These are phyloP conservation scores for Meiosimyza decipiens DNA, from an alignment of 2,888 invertebrate genomes.

Conservation along the genomic window DNA sequence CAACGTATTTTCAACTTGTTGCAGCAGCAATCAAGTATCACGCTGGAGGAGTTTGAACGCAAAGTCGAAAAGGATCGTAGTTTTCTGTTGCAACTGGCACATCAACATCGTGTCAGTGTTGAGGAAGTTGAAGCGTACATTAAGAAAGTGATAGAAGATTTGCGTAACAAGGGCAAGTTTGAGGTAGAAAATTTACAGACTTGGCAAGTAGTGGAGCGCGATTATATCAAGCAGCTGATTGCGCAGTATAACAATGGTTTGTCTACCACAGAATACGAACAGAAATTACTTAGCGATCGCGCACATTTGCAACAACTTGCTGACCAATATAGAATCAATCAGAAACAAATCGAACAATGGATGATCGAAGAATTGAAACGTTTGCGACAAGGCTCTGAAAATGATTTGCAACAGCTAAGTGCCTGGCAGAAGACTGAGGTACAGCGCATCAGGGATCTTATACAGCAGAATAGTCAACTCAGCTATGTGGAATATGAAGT, in stretches of 20 bases:
- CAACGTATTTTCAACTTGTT: conserved; percentile 57
- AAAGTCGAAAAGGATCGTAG: conserved; percentile 59
- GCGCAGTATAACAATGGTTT: conserved; percentile 55
- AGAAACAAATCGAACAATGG: conserved; percentile 62
- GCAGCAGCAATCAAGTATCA: conserved; percentile 59
- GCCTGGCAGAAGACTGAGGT: conserved; percentile 59
- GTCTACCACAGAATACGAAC: conserved; percentile 58
- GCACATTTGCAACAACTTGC: conserved; percentile 60
- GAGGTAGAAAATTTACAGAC: conserved; percentile 59
- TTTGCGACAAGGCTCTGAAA: conserved; percentile 52
- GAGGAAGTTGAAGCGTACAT: conserved; percentile 60
- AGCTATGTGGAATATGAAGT: conserved; percentile 59
- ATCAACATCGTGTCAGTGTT: conserved; percentile 59
- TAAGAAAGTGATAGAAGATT: conserved; percentile 58
- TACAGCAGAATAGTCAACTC: conserved; percentile 58
- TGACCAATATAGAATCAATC: conserved; percentile 57
- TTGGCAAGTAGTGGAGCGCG: conserved; percentile 62
- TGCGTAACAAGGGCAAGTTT: conserved; percentile 59
- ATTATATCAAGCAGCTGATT: conserved; percentile 59
- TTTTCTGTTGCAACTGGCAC: conserved; percentile 56
- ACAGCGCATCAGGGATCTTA: conserved; percentile 55
- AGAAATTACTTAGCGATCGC: conserved; percentile 58
- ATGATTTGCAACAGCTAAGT: conserved; percentile 54
- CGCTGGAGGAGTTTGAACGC: conserved; percentile 57
- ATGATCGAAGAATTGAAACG: conserved; percentile 60